Evolutionary conservation across 2,888 invertebrate species (phyloP).

Genomic region (Argyresthia albistria): DNA sequence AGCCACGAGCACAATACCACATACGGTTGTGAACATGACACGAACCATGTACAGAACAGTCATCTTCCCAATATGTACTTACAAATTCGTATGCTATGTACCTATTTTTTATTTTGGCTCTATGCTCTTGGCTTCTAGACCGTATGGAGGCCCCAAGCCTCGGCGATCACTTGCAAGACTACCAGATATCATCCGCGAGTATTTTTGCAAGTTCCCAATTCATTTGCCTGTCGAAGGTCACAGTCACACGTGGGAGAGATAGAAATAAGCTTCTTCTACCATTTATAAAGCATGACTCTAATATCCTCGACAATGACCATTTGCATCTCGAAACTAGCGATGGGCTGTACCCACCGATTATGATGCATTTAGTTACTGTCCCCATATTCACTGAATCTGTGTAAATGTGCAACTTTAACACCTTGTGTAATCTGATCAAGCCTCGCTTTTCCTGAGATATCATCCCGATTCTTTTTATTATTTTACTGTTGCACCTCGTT

Average conservation of each 20-base stretch:
- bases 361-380: conserved; percentile 2
- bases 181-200: conserved; percentile 44
- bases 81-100: neutral
- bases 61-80: too few relatives aligned
- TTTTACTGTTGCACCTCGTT: conserved; percentile 69
- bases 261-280: conserved; percentile 64
- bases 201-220: conserved; percentile 58
- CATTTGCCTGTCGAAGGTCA: conserved; percentile 61
- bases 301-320: conserved; percentile 38
- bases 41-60: too few relatives aligned
- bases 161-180: conserved; percentile 49
- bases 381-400: conserved; percentile 21
- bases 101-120: neutral
- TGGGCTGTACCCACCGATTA: neutral
- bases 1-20: too few relatives aligned
- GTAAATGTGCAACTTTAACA: conserved; percentile 67
- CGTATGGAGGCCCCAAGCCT: conserved; percentile 14
- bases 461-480: conserved; percentile 43
- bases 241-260: conserved; percentile 61
- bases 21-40: too few relatives aligned
- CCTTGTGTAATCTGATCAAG: conserved; percentile 49
- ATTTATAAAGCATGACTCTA: conserved; percentile 62
- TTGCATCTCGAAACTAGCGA: conserved; percentile 17
- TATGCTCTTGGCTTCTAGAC: neutral
- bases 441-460: conserved; percentile 70